Evolutionary conservation across 30 jellyfish, hydroid and myxozoan species (phyloP).

Genomic region (Hydractinia echinata): DNA sequence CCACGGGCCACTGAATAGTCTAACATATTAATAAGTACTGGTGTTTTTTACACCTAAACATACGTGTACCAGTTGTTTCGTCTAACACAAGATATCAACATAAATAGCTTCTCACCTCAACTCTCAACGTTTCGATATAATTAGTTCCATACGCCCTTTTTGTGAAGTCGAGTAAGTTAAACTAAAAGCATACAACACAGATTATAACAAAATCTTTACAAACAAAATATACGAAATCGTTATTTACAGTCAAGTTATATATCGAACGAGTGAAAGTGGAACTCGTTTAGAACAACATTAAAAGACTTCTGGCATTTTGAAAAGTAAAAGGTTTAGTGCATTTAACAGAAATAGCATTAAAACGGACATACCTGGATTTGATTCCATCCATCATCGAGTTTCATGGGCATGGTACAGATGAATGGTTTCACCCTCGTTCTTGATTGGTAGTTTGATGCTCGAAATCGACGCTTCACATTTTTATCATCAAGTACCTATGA

Average conservation of each 20-base stretch:
- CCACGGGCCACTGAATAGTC: too few relatives aligned
- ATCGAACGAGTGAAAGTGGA: neutral
- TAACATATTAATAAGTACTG: too few relatives aligned
- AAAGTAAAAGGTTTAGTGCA: neutral
- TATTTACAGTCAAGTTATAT: neutral
- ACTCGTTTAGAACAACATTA: neutral
- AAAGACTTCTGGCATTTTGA: neutral
- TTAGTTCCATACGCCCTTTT: slow-evolving; percentile 97
- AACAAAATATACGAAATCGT: neutral
- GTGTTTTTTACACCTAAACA: too few relatives aligned
- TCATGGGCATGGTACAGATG: slow-evolving; percentile 98
- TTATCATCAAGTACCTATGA: slow-evolving; percentile 90
- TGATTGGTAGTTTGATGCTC: slow-evolving; percentile 99
- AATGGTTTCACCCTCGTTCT: slow-evolving; percentile 97
- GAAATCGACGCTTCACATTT: slow-evolving; percentile 87
- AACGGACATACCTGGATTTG: slow-evolving; percentile 75
- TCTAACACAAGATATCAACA: neutral
- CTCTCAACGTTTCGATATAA: slow-evolving; percentile 91
- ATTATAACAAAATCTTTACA: too few relatives aligned
- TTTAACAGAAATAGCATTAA: neutral
- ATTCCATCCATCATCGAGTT: slow-evolving; percentile 98
- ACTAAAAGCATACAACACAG: slow-evolving; percentile 32
- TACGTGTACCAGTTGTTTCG: too few relatives aligned
- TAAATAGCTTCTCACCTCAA: slow-evolving; percentile 45
- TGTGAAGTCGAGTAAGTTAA: slow-evolving; percentile 88